Conservation (phyloP, 2,888 invertebrate genomes). For the Polietes domitor region DNA sequence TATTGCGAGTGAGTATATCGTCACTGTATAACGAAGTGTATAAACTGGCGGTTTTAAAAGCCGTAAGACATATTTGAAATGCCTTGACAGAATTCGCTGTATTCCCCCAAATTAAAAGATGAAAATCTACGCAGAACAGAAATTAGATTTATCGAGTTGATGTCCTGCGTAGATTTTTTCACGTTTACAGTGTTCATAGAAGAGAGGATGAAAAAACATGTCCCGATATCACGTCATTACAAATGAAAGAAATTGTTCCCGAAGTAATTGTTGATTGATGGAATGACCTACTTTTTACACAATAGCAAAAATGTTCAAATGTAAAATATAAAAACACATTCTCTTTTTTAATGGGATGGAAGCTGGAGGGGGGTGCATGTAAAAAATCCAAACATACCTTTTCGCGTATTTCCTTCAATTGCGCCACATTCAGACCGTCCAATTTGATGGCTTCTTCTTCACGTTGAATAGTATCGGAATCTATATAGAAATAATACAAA, state of each 20-base stretch:
- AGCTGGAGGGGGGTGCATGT: background rate
- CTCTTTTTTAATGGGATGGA: background rate
- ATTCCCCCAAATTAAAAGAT: no score
- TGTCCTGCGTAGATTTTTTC: no score
- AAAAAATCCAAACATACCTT: constrained; percentile 80
- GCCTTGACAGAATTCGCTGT: no score
- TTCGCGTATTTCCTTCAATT: constrained; percentile 94
- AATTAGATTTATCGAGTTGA: no score
- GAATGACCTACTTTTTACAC: constrained; percentile 1
- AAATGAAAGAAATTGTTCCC: background rate
- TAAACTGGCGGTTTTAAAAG: no score
- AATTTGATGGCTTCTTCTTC: constrained; percentile 98
- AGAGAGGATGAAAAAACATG: no score
- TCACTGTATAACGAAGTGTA: no score
- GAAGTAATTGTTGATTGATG: background rate
- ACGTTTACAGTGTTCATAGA: no score
- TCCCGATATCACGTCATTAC: no score
- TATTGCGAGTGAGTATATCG: no score
- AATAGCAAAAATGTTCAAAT: background rate
- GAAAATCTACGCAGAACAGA: no score
- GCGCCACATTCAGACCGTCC: constrained; percentile 96
- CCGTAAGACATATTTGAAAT: no score
- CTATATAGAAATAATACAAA: constrained; percentile 79
- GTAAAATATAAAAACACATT: background rate
- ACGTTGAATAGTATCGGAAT: constrained; percentile 93